phyloP scores from a whole-genome alignment of 2,113 vertebrate species.

The Mastomys natalensis region DNA sequence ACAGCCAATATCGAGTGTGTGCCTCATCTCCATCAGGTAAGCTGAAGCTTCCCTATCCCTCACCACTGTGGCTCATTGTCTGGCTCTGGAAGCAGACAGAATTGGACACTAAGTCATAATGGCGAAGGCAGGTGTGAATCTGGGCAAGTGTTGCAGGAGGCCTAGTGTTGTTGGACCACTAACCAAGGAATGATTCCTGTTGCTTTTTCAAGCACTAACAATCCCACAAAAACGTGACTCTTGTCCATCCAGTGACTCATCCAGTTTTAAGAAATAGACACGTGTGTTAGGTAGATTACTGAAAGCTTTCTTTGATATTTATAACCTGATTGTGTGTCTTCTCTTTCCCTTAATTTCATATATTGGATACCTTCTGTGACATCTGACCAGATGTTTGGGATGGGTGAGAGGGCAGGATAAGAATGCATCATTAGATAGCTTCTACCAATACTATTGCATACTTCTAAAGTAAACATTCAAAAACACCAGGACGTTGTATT shows the following conservation, averaged over 20 bases:
- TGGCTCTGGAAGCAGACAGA: neutral
- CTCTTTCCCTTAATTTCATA: neutral
- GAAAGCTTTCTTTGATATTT: neutral
- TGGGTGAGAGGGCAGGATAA: neutral
- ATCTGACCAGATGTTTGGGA: neutral
- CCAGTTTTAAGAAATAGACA: neutral
- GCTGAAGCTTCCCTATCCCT: neutral
- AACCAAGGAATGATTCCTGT: neutral
- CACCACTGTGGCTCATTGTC: fast-evolving
- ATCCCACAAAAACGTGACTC: neutral
- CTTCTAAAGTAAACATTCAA: neutral
- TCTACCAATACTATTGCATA: neutral
- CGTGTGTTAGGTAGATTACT: neutral
- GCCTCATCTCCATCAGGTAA: slow-evolving; percentile 83
- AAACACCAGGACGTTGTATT: neutral
- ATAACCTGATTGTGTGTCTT: neutral
- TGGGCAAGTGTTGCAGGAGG: too few relatives aligned
- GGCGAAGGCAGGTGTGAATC: neutral
- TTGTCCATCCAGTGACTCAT: too few relatives aligned
- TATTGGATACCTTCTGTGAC: neutral
- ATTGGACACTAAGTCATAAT: neutral
- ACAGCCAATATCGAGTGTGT: slow-evolving; percentile 83
- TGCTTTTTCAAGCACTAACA: neutral
- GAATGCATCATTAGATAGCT: neutral
- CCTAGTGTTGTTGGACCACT: neutral